Conservation (phyloP, 2,888 invertebrate genomes). For the Agonum fuliginosum region DNA sequence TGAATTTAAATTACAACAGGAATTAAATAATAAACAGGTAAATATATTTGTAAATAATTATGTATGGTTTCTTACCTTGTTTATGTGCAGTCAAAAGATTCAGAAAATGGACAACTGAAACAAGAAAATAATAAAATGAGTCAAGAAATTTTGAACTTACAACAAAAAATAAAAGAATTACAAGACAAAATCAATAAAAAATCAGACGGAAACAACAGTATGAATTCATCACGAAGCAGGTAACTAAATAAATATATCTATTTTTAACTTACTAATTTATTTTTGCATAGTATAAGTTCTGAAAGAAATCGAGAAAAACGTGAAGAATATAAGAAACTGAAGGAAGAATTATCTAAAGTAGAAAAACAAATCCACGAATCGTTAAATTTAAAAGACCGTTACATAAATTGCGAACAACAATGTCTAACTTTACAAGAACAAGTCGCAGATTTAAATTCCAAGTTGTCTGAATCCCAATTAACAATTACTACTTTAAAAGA, state of each 20-base stretch:
- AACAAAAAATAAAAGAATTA: conserved; percentile 26
- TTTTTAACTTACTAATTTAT: neutral
- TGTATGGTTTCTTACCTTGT: neutral
- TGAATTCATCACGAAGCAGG: neutral
- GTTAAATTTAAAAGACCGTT: conserved; percentile 41
- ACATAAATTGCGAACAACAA: conserved; percentile 34
- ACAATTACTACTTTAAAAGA: conserved; percentile 29
- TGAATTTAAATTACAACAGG: conserved; percentile 34
- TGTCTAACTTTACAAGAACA: conserved; percentile 44
- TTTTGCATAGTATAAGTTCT: conserved; percentile 19
- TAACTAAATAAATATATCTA: neutral
- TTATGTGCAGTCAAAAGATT: neutral
- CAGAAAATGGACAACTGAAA: conserved; percentile 13
- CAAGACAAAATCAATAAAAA: neutral
- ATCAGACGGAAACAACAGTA: neutral
- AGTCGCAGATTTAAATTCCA: conserved; percentile 34
- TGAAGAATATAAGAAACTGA: conserved; percentile 42
- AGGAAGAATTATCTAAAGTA: conserved; percentile 9
- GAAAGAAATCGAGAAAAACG: conserved; percentile 16
- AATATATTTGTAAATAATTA: conserved; percentile 4
- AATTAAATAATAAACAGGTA: conserved; percentile 39
- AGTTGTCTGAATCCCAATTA: conserved; percentile 46
- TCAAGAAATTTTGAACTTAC: conserved; percentile 20
- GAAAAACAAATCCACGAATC: conserved; percentile 44
- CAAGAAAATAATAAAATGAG: conserved; percentile 34